A percentile compares a stretch with the other conserved stretches of the same genome.
Conservation (phyloP, 2,113 vertebrate genomes). For the Gnathonemus echidnorhynchus region DNA sequence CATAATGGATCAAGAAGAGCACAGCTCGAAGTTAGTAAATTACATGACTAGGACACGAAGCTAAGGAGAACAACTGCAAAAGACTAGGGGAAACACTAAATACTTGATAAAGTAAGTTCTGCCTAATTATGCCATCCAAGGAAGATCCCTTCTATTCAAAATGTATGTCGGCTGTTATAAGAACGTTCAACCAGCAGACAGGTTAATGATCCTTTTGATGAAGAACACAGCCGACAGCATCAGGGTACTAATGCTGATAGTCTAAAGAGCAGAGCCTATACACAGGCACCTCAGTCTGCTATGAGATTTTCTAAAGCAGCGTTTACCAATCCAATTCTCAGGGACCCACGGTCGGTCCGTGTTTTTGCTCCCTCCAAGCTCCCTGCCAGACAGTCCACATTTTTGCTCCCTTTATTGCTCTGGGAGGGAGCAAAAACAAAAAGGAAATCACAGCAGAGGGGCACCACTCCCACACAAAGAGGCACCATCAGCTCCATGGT, state of each 20-base stretch:
- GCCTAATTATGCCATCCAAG: not conserved
- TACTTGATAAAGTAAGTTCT: not conserved
- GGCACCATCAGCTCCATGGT: not conserved
- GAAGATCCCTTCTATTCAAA: not conserved
- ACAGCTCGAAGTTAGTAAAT: not conserved
- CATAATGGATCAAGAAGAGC: not conserved
- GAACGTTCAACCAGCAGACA: not conserved
- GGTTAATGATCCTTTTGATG: not conserved
- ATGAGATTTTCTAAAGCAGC: not conserved
- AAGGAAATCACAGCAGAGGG: not conserved
- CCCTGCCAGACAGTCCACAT: not conserved
- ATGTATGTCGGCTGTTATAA: not conserved
- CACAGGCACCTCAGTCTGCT: not conserved
- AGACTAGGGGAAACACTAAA: not conserved
- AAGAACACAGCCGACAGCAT: not conserved
- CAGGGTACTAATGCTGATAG: not conserved
- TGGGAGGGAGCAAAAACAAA: not conserved
- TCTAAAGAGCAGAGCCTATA: not conserved
- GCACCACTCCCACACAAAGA: not conserved
- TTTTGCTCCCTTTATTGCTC: too few relatives aligned
- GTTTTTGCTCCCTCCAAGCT: not conserved
- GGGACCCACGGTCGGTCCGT: not conserved
- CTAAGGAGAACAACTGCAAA: not conserved
- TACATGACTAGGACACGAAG: not conserved
- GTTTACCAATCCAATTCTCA: not conserved